Conservation (phyloP, 2,113 vertebrate genomes). For the Tichodroma muraria region DNA sequence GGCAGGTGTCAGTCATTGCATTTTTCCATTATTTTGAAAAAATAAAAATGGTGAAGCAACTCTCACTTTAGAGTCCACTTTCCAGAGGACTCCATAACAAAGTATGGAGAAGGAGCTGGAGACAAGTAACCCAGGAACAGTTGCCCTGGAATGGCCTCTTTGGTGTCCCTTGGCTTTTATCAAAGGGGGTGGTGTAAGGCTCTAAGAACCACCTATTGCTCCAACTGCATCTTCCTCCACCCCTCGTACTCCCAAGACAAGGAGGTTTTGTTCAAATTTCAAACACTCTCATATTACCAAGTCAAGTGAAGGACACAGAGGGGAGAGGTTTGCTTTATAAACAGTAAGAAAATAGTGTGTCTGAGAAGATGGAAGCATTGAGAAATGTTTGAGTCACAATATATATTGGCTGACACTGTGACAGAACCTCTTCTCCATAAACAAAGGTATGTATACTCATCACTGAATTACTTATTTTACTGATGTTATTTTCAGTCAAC, state of each 20-base stretch:
- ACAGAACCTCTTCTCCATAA: background rate
- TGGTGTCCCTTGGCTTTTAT: background rate
- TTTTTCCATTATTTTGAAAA: background rate
- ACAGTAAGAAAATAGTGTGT: background rate
- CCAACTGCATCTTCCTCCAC: background rate
- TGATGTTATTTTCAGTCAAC: background rate
- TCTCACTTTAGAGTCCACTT: background rate
- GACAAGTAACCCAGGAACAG: background rate
- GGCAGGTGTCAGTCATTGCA: background rate
- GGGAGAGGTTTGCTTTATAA: slow-evolving; percentile 9
- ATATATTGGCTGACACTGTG: background rate
- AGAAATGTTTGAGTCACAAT: background rate
- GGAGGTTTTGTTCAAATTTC: slow-evolving; percentile 39
- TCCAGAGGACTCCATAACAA: background rate
- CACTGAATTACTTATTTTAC: background rate
- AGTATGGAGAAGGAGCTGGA: background rate
- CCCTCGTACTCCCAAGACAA: slow-evolving; percentile 13
- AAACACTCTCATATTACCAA: background rate
- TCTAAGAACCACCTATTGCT: background rate
- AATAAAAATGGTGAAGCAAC: background rate
- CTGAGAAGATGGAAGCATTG: background rate
- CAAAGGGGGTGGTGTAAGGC: background rate
- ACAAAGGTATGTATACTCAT: slow-evolving; percentile 5
- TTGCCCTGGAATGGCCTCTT: background rate
- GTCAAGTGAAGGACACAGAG: slow-evolving; percentile 18